Base-by-base conservation (phyloP, 2,797 vertebrate genomes). In the Betta splendens region DNA sequence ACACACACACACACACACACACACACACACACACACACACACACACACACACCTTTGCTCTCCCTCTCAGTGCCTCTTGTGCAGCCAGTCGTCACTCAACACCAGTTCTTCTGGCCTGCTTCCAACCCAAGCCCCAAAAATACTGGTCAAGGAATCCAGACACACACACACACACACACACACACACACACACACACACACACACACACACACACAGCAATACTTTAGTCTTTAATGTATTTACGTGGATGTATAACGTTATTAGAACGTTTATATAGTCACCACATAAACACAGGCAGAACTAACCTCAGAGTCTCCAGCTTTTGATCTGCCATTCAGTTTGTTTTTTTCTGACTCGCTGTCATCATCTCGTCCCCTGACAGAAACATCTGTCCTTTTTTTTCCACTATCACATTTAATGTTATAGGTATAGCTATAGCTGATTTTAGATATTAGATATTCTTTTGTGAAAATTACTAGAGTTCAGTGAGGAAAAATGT, bases 21-120 rank as follows among this genome's bases (percentile, higher is more conserved):
- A 38, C 43, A n/a, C n/a, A n/a, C n/a, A n/a, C n/a, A n/a, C n/a
- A n/a, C n/a, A n/a, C n/a, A n/a, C n/a, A n/a, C n/a, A n/a, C n/a
- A n/a, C n/a, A n/a, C n/a, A n/a, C 20, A 43, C 72, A 65, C 50
- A 47, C 84, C 78, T 63, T 60, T 76, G 64, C 69, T 70, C 68
- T 64, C 73, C 65, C 64, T 77, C 64, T 77, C 64, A 36, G 75
- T 73, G 67, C 38, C 57, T 76, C 86, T 85, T 44, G 48, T 80
- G 84, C 43, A 37, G 68, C 63, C 75, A 67, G 60, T 70, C 61
- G 36, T 87, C 85, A 86, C 75, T 88, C 87, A 85, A 65, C 85
- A 86, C 75, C 40, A 69, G 43, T 50, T 33, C 79, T 64, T 69
- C 68, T 87, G 84, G 85, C 77, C 26, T 17, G 38, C 36, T 37